phyloP scores from a whole-genome alignment of 2,113 vertebrate genomes.

The Archilochus colubris region DNA sequence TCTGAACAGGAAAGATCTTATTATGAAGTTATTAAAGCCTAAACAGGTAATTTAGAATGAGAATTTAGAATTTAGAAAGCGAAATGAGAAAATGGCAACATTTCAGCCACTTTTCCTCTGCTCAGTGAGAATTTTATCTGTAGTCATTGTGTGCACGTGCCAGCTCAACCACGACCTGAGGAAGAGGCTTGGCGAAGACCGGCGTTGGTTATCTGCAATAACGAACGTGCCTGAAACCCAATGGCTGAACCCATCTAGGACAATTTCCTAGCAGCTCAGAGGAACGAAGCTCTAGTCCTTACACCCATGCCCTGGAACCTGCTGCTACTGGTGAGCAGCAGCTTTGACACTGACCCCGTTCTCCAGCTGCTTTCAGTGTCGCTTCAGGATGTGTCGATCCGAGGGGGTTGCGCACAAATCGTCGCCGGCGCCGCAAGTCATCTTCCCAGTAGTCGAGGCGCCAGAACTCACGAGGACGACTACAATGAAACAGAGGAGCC shows the following conservation, averaged over 20 bases:
- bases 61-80: too few species aligned
- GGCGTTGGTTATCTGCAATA: not conserved
- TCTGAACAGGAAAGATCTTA: not conserved
- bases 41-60: not conserved
- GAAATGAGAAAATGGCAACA: not conserved
- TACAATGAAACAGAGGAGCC: slow-evolving; percentile 91
- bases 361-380: slow-evolving; percentile 89
- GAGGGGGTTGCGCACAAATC: slow-evolving; percentile 95
- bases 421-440: slow-evolving; percentile 98
- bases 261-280: slow-evolving; percentile 56
- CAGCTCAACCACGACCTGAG: not conserved
- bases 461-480: slow-evolving; percentile 98
- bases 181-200: not conserved
- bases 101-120: not conserved
- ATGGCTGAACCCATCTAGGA: slow-evolving; percentile 16
- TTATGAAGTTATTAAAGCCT: not conserved
- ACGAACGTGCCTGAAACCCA: not conserved
- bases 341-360: slow-evolving; percentile 90
- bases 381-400: slow-evolving; percentile 98
- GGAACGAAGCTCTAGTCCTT: slow-evolving; percentile 71
- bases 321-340: slow-evolving; percentile 70
- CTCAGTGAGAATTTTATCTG: not conserved
- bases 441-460: slow-evolving; percentile 99
- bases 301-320: slow-evolving; percentile 75
- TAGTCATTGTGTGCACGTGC: not conserved